These are phyloP conservation scores for Cyanistes caeruleus DNA, from an alignment of 2,113 vertebrate species.

Conservation along the genomic window DNA sequence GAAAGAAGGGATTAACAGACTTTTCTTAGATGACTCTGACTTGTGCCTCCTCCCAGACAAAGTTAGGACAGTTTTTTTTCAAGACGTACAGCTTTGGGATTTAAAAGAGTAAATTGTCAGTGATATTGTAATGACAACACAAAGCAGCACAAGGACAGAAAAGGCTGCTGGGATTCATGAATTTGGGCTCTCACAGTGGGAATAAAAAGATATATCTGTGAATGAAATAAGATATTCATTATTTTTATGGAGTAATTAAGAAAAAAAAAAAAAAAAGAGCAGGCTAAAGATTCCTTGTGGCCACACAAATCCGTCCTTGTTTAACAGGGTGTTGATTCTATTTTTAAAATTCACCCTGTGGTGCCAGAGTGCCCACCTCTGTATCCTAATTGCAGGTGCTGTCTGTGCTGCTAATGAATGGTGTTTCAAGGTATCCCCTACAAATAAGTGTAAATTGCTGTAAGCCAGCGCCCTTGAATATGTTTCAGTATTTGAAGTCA, in stretches of 20 bases:
- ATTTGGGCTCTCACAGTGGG: not conserved
- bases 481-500: accelerated
- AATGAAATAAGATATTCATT: not conserved
- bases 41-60: not conserved
- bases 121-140: not conserved
- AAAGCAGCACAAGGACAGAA: not conserved
- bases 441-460: not conserved
- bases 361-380: not conserved
- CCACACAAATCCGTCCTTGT: not conserved
- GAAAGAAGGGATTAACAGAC: not conserved
- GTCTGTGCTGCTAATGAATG: not conserved
- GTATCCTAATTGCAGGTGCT: not conserved
- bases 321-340: not conserved
- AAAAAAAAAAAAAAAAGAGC: not conserved
- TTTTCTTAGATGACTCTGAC: not conserved
- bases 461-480: not conserved
- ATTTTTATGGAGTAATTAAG: not conserved
- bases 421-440: not conserved
- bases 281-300: not conserved
- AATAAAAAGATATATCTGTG: not conserved
- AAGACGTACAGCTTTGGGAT: not conserved
- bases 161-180: not conserved
- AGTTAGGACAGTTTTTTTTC: not conserved
- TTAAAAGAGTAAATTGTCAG: not conserved
- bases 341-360: not conserved